A percentile compares a stretch with the other conserved stretches of the same genome.
Evolutionary conservation across 2,113 vertebrate species (phyloP).

Genomic region (Urocolius indicus): DNA sequence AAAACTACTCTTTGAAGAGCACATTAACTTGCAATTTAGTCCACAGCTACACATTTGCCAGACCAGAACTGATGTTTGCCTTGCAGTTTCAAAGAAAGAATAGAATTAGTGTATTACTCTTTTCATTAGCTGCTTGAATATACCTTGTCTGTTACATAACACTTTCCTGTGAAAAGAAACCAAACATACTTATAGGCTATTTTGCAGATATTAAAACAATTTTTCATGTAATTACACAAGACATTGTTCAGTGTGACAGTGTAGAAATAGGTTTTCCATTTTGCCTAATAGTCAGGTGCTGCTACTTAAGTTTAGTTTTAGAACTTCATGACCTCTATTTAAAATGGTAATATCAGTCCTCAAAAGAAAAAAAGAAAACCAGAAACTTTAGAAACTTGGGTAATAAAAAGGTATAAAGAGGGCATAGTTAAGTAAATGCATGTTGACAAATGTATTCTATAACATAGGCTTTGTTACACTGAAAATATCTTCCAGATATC

Average conservation of each 20-base stretch:
- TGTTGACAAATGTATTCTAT: neutral
- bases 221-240: neutral
- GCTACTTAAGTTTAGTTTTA: neutral
- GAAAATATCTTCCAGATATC: neutral
- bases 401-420: neutral
- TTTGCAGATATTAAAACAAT: neutral
- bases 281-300: neutral
- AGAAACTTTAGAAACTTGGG: neutral
- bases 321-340: neutral
- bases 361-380: fast-evolving
- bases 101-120: neutral
- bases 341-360: neutral
- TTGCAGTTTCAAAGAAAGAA: neutral
- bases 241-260: fast-evolving
- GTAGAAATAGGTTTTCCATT: neutral
- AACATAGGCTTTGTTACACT: neutral
- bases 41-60: neutral
- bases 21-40: neutral
- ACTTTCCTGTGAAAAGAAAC: neutral
- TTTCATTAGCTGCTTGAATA: neutral
- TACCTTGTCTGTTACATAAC: neutral
- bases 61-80: neutral
- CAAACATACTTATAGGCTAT: neutral
- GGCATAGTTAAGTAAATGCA: neutral
- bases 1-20: neutral